phyloP scores from a whole-genome alignment of 2,113 vertebrate species.

The Sula dactylatra region DNA sequence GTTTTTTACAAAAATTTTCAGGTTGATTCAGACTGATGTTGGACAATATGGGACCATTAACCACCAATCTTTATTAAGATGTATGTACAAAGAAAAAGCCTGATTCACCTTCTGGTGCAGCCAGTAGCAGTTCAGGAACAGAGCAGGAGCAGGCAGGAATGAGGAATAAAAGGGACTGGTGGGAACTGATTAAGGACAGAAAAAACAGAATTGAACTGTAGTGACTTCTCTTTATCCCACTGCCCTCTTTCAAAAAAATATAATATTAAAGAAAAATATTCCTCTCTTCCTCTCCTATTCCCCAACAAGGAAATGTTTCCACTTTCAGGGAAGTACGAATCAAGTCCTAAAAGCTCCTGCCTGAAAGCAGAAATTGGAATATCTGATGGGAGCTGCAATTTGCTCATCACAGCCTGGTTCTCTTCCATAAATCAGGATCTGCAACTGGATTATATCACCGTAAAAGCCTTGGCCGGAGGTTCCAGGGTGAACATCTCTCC shows the following conservation, averaged over 20 bases:
- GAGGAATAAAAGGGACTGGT: background rate
- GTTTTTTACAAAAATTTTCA: background rate
- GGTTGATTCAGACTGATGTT: background rate
- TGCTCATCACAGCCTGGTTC: background rate
- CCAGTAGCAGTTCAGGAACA: background rate
- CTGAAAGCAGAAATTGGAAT: background rate
- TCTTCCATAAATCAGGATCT: background rate
- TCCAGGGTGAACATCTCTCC: background rate
- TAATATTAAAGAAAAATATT: background rate
- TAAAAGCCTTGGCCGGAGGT: background rate
- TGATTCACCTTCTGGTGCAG: background rate
- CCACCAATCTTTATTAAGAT: background rate
- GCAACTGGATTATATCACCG: background rate
- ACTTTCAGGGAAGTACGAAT: background rate
- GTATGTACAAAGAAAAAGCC: background rate
- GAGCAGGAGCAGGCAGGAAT: background rate
- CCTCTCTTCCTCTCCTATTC: background rate
- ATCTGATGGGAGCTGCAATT: background rate
- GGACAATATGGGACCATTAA: background rate
- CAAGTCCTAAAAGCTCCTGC: background rate
- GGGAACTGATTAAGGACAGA: background rate
- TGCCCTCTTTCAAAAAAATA: background rate
- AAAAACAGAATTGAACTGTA: background rate
- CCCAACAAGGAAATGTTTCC: background rate
- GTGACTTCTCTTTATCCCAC: background rate